Percentiles rank a stretch among this genome's conserved stretches.
Conservation (phyloP, 2,113 vertebrate species). For the Lophotis ruficrista region DNA sequence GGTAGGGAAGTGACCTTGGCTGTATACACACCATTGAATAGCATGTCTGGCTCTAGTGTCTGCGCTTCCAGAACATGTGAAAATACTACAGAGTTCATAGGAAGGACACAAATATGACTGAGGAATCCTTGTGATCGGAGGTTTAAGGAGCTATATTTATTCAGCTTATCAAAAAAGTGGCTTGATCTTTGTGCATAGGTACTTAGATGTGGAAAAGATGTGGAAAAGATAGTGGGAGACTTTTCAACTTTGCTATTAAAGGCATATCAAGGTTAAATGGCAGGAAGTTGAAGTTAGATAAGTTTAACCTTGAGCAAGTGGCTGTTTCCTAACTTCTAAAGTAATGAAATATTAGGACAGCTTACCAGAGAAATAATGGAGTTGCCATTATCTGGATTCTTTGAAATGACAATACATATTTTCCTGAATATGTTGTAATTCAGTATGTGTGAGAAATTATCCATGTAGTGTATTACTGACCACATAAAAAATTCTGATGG, state of each 20-base stretch:
- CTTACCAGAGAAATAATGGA: background rate
- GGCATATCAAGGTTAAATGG: background rate
- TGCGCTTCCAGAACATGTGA: background rate
- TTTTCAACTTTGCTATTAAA: conserved; percentile 5
- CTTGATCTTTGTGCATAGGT: background rate
- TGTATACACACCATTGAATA: background rate
- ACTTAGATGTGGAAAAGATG: conserved; percentile 30
- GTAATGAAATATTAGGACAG: background rate
- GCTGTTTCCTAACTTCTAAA: background rate
- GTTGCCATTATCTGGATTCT: background rate
- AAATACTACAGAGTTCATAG: conserved; percentile 35
- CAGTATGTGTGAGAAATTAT: background rate
- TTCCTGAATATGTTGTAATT: background rate
- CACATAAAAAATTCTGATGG: background rate
- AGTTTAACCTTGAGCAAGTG: background rate
- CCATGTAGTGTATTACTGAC: background rate
- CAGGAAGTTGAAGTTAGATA: conserved; percentile 38
- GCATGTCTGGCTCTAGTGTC: background rate
- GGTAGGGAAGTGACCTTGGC: background rate
- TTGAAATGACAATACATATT: background rate
- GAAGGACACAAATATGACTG: background rate
- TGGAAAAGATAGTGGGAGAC: conserved; percentile 7
- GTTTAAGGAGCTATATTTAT: conserved; percentile 37
- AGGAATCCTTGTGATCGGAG: background rate
- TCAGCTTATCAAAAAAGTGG: conserved; percentile 44